Evolutionary conservation across 2,888 invertebrate species (phyloP), one percentile per base, ranked within the genome.

Genomic region (Leucania comma): DNA sequence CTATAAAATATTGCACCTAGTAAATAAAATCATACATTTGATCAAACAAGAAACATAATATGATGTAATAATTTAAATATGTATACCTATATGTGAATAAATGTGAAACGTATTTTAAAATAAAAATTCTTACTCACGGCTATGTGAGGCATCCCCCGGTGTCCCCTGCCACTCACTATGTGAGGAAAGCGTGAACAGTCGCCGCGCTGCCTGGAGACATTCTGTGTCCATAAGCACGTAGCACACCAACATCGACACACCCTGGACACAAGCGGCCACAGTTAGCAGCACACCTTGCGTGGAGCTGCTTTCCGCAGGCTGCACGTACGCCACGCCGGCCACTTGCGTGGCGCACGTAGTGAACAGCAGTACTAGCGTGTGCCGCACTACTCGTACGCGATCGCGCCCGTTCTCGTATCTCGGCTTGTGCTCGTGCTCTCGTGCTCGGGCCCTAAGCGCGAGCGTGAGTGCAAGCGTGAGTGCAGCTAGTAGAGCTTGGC

Each of bases 391-490:
- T 26, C 91, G 91, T 20, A 54, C 35, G 10, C 53, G 68, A 26
- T 95, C 96, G 81, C 95, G 35, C 26, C 29, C 46, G 12, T 73
- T 53, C 14, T 48, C 26, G 20, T 46, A 63, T 63, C 97, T 95
- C 20, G 20, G 22, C 20, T 72, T 72, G 32, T 22, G 48, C 14
- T 75, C 66, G 0, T 22, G 42, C 8, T 75, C 66, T 1, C 2
- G 14, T 14, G 50, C 56, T 42, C 26, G 66, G 5, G 26, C 50
- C 22, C 26, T 57, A 22, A 75, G 56, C 0, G 67, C 32, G 83
- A 97, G 93, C 78, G 97, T 97, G 68, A 98, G 95, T 65, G 97
- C 96, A 54, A 97, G 92, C 88, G 98, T 97, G 63, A 98, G 96
- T 42, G 97, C 90, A 51, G 97, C 95, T 86, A 98, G 97, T 70